Conservation (phyloP, 2,888 invertebrate genomes). For the Baccha elongata region DNA sequence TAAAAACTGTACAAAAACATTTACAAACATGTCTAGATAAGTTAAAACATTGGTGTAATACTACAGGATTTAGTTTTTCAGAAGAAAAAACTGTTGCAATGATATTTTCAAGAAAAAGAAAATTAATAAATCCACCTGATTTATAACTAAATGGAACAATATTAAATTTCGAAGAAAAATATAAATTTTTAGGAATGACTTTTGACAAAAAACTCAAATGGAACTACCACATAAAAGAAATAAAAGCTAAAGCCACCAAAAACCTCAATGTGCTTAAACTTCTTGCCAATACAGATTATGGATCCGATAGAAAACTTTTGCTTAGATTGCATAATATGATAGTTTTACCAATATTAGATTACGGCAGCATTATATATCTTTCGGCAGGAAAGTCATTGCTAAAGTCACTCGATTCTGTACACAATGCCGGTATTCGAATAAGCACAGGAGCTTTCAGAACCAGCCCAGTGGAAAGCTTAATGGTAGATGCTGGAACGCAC, state of each 20-base stretch:
- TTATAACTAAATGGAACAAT: neutral
- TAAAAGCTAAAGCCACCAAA: conserved; percentile 3
- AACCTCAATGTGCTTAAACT: neutral
- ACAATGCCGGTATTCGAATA: conserved; percentile 7
- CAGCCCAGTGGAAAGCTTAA: conserved; percentile 3
- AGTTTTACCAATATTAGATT: conserved; percentile 17
- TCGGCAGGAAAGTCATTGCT: conserved; percentile 9
- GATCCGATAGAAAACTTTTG: neutral
- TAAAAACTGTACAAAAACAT: neutral
- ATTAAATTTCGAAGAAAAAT: conserved; percentile 3
- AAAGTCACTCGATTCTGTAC: neutral
- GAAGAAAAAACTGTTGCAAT: conserved; percentile 12
- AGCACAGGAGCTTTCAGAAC: conserved; percentile 16
- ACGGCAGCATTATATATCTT: conserved; percentile 13
- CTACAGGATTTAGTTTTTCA: conserved; percentile 9
- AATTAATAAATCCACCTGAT: neutral
- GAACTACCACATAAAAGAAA: conserved; percentile 16
- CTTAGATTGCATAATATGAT: conserved; percentile 12
- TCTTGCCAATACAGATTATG: neutral
- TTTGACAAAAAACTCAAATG: conserved; percentile 11
- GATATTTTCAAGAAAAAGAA: conserved; percentile 6
- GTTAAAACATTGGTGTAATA: conserved; percentile 9
- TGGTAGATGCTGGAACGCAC: conserved; percentile 3
- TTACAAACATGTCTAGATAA: neutral
- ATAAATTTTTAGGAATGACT: conserved; percentile 5